Base-by-base conservation (phyloP, 2,113 vertebrate genomes). In the Pachycephala philippinensis region DNA sequence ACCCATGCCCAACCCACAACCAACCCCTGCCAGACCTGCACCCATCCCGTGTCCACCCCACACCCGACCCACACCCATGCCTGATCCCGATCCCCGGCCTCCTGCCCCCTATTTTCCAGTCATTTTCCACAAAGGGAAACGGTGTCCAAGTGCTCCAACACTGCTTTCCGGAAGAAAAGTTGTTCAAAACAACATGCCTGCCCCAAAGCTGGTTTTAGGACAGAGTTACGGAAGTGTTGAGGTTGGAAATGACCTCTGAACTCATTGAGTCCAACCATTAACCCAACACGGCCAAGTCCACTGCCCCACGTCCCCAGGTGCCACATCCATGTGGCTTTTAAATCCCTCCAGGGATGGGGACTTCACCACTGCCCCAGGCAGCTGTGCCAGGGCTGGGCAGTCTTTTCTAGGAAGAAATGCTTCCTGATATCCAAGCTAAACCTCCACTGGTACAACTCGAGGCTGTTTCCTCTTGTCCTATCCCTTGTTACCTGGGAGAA, bases 181-280 rank as follows among this genome's bases (percentile, higher is more conserved):
- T 30, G 11, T n/a, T 44, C 8, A 7, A 8, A 87, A 10, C 5
- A 2, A 1, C 3, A 2, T 8, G 56, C 17, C 49, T 28, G 53
- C 27, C 59, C 63, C 91, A 31, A 30, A 42, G 24, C 12, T 56
- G 28, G 19, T 9, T 50, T 39, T n/a, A 9, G 20, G 20, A 0
- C 0, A 1, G 63, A 44, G 4, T 4, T 24, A 4, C 0, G 1
- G 59, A 6, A 13, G 31, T 0, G 0, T 5, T 64, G 49, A 8
- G 18, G 24, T 13, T 40, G 75, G 49, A 17, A 53, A 53, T 23
- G 30, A 5, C 0, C 23, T 61, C 57, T 30, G 57, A 39, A 7
- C 22, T 47, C 2, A 0, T 17, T 7, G 22, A 45, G 54, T 39
- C 23, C 47, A 20, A 4, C 15, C 23, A 8, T 19, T 18, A 14